A percentile compares a stretch with the other conserved stretches of the same genome.
Evolutionary conservation across 2,113 vertebrate genomes (phyloP).

Genomic region (Stigmatopora argus): DNA sequence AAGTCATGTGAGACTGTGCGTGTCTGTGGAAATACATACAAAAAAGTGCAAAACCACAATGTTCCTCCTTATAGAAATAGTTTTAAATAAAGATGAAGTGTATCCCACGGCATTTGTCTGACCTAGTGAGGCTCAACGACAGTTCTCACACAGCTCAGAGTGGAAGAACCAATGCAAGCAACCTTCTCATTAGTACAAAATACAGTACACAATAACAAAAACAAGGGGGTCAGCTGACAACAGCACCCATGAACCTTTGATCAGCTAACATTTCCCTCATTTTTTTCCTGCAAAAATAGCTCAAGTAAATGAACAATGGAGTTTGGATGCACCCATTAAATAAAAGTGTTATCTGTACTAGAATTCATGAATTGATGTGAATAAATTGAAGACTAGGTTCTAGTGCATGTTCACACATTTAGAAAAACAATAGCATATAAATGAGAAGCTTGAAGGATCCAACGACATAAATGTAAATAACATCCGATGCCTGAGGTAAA

Average conservation of each 20-base stretch:
- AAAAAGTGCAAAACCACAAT: conserved; percentile 74
- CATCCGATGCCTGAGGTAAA: conserved; percentile 18
- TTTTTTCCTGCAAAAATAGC: conserved; percentile 35
- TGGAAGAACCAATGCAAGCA: conserved; percentile 47
- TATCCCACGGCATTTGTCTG: conserved; percentile 60
- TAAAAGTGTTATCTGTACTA: conserved; percentile 38
- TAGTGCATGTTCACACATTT: conserved; percentile 46
- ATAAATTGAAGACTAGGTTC: conserved; percentile 44
- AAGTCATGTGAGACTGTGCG: conserved; percentile 64
- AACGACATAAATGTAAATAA: conserved; percentile 52
- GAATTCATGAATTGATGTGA: conserved; percentile 31
- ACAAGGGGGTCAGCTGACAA: conserved; percentile 41
- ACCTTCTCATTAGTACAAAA: conserved; percentile 58
- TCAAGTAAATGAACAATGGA: conserved; percentile 61
- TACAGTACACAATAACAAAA: conserved; percentile 66
- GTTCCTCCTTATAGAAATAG: conserved; percentile 64
- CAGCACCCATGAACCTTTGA: conserved; percentile 57
- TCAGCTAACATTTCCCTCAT: conserved; percentile 49
- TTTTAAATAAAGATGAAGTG: conserved; percentile 73
- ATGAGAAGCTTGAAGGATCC: conserved; percentile 42
- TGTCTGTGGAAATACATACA: conserved; percentile 58
- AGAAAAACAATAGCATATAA: conserved; percentile 56
- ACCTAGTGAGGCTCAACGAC: conserved; percentile 60
- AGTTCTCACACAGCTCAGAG: conserved; percentile 64
- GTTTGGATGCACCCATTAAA: conserved; percentile 35